These are phyloP conservation scores for Sinocyclocheilus anophthalmus DNA, from an alignment of 2,113 vertebrate genomes.

Conservation along the genomic window DNA sequence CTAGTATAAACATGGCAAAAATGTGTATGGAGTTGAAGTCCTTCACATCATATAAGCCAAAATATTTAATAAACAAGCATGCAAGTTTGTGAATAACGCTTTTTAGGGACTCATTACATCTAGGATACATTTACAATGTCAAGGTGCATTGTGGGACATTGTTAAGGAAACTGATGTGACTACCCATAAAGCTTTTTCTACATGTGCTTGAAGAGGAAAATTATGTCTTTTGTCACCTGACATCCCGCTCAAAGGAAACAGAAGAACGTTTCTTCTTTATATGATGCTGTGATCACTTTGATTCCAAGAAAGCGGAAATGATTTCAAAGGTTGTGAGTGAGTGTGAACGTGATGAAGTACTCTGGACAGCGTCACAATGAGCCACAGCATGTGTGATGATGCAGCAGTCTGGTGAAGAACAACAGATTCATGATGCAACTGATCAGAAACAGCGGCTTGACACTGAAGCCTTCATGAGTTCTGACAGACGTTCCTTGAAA, in stretches of 20 bases:
- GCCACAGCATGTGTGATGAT: background rate
- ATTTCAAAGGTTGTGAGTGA: background rate
- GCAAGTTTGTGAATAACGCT: too few species aligned
- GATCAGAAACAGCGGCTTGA: background rate
- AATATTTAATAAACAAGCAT: too few species aligned
- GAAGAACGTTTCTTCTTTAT: background rate
- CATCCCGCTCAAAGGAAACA: background rate
- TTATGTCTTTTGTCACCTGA: background rate
- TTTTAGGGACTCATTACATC: background rate
- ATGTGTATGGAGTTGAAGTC: too few species aligned
- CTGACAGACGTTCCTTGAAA: too few species aligned
- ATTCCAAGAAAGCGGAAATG: background rate
- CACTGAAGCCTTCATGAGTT: too few species aligned
- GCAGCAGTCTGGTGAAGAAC: background rate
- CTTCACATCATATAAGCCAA: too few species aligned
- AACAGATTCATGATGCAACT: slow-evolving; percentile 30
- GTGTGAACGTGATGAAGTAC: background rate
- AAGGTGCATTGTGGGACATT: background rate
- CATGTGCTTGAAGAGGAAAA: background rate
- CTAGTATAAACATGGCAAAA: too few species aligned
- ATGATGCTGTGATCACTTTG: too few species aligned
- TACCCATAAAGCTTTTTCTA: background rate
- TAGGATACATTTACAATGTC: background rate
- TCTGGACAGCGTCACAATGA: background rate
- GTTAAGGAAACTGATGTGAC: background rate